Evolutionary conservation across 92 coral and sea anemone species (phyloP).

Genomic region (Porites evermanni): DNA sequence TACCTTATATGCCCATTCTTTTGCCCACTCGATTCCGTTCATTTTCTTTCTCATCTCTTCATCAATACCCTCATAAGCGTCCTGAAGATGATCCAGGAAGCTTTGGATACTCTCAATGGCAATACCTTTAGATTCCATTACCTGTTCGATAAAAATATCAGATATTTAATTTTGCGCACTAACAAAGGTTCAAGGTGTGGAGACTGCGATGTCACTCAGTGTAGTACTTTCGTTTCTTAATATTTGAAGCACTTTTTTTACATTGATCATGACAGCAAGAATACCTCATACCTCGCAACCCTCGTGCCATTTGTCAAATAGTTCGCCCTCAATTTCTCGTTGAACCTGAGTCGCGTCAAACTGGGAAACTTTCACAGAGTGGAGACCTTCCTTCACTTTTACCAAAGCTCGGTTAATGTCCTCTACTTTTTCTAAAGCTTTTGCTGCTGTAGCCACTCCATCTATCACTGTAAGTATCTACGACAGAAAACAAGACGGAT

Average conservation of each 20-base stretch:
- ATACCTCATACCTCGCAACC: conserved; percentile 55
- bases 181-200: conserved; percentile 4
- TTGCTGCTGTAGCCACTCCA: conserved; percentile 1
- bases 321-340: conserved; percentile 59
- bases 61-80: conserved; percentile 61
- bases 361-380: conserved; percentile 55
- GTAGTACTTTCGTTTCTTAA: conserved; percentile 7
- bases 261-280: not conserved
- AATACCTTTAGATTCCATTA: conserved; percentile 52
- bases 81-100: conserved; percentile 50
- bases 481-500: not conserved
- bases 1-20: conserved; percentile 59
- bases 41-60: conserved; percentile 54
- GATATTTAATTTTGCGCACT: not conserved
- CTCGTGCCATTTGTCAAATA: conserved; percentile 63
- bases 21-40: conserved; percentile 55
- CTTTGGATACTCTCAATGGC: conserved; percentile 28
- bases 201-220: conserved; percentile 2
- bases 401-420: conserved; percentile 31
- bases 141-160: conserved; percentile 14
- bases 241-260: not conserved
- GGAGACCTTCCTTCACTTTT: conserved; percentile 56
- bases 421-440: not conserved
- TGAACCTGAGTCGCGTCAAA: conserved; percentile 55
- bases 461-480: conserved; percentile 4